Evolutionary conservation across 2,797 vertebrate species (phyloP).

Genomic region (Mareca penelope): DNA sequence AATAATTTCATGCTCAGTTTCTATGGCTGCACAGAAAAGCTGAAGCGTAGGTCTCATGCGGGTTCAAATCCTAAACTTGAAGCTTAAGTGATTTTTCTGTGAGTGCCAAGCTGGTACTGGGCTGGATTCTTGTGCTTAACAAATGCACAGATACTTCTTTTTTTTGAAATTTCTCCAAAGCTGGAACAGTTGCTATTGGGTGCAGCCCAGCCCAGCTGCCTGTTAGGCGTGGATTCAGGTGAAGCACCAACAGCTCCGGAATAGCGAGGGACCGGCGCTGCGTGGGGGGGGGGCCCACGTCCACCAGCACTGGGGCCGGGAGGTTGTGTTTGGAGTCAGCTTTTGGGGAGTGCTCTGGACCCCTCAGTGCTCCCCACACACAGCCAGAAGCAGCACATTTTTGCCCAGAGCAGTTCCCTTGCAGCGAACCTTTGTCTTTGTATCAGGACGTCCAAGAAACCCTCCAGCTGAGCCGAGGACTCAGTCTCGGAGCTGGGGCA

Average conservation of each 20-base stretch:
- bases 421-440: background rate
- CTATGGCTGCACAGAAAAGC: background rate
- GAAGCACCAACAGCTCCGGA: background rate
- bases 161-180: background rate
- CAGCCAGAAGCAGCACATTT: background rate
- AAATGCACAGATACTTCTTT: background rate
- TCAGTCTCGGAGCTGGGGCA: background rate
- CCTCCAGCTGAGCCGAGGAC: background rate
- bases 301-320: background rate
- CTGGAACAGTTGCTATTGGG: background rate
- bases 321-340: background rate
- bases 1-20: background rate
- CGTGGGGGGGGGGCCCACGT: rapidly evolving
- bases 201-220: background rate
- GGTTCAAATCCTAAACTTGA: background rate
- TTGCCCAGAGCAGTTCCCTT: background rate
- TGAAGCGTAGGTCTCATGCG: background rate
- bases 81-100: background rate
- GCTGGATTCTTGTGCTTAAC: background rate
- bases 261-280: background rate
- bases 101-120: background rate
- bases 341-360: background rate
- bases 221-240: background rate
- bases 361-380: background rate
- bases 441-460: background rate